Conservation (phyloP, 1,140 invertebrate genomes). For the Brachionus asplanchnoidis region DNA sequence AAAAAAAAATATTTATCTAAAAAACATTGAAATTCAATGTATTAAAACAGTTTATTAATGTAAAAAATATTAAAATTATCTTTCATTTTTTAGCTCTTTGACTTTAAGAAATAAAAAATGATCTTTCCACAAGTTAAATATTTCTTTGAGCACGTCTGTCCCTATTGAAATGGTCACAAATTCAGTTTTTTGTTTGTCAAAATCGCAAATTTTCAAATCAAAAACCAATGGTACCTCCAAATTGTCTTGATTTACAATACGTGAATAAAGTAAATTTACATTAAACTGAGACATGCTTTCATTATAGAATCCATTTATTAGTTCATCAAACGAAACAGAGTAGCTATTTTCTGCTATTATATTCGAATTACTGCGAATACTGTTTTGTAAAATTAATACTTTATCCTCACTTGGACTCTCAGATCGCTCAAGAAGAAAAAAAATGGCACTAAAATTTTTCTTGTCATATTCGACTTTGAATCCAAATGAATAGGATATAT, state of each 20-base stretch:
- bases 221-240: background rate
- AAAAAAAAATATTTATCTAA: too few relatives aligned
- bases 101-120: slow-evolving; percentile 13
- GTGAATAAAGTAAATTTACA: background rate
- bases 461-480: background rate
- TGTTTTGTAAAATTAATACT: background rate
- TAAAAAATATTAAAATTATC: background rate
- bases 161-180: background rate
- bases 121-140: background rate
- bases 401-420: background rate
- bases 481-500: background rate
- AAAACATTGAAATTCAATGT: too few relatives aligned
- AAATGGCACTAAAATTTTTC: background rate
- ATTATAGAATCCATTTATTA: background rate
- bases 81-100: background rate
- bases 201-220: slow-evolving; percentile 1
- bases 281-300: background rate
- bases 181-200: background rate
- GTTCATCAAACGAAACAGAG: background rate
- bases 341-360: background rate
- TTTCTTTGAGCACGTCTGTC: background rate
- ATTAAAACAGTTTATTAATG: too few relatives aligned
- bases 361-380: background rate
- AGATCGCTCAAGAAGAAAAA: background rate
- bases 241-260: background rate